Percentiles rank a stretch among this genome's conserved stretches.
Conservation (phyloP, 2,797 vertebrate genomes). For the Parauchenoglanis punctatus region DNA sequence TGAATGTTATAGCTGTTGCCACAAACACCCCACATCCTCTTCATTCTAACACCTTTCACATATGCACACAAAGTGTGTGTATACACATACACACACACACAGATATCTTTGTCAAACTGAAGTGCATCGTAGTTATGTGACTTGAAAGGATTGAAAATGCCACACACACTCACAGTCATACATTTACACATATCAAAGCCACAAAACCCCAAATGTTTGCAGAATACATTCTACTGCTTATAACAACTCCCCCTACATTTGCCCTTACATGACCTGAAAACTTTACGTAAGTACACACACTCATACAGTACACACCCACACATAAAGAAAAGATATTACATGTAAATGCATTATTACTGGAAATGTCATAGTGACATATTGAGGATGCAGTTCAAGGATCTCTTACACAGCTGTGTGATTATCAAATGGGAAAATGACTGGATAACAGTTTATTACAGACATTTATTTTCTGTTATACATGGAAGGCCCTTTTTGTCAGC, state of each 20-base stretch:
- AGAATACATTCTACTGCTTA: conserved; percentile 7
- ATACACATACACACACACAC: conserved; percentile 6
- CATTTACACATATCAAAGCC: conserved; percentile 28
- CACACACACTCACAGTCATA: neutral
- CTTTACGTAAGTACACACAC: conserved; percentile 16
- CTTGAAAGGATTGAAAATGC: conserved; percentile 20
- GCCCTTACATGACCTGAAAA: conserved; percentile 8
- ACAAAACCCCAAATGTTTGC: conserved; percentile 28
- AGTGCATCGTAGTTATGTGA: conserved; percentile 16
- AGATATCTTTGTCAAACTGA: conserved; percentile 1
- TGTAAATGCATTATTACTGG: conserved; percentile 17
- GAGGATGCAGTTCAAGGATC: neutral
- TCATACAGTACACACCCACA: conserved; percentile 19
- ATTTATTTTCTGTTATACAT: conserved; percentile 1
- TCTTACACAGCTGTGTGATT: neutral
- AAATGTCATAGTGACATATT: conserved; percentile 47
- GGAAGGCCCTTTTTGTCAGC: neutral
- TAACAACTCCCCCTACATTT: neutral
- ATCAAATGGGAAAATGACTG: conserved; percentile 1
- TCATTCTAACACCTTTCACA: conserved; percentile 17
- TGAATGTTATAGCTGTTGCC: conserved; percentile 43
- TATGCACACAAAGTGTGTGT: neutral
- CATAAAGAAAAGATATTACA: neutral
- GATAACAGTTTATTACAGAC: neutral
- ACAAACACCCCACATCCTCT: conserved; percentile 43